Base-by-base conservation (phyloP, 2,888 invertebrate species). In the Creontiades dilutus region DNA sequence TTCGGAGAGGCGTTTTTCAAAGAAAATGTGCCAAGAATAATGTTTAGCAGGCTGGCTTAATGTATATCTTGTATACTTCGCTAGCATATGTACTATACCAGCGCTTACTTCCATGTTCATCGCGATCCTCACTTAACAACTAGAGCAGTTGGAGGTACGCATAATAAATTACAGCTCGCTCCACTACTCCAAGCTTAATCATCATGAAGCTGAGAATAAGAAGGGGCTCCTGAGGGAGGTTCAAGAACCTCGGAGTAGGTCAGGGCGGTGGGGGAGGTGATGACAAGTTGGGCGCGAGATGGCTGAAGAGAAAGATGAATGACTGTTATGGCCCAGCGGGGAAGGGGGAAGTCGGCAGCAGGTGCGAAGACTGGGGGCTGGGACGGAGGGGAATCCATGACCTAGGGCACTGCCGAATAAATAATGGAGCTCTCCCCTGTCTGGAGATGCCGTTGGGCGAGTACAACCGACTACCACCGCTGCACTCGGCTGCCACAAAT, bases 331-430 rank as follows among this genome's bases (percentile, higher is more conserved):
- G n/a, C 23, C 5, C 11, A 14, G 28, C 19, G 23, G 23, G 82
- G 11, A 27, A 55, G 7, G 19, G 52, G 82, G 81, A 47, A 48
- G 52, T 23, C 27, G 37, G 48, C 9, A 52, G 48, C 52, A 7
- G 48, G 82, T 14, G 52, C 52, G 11, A 52, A 37, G 37, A 4
- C 3, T 4, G 37, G 37, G 37, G 37, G 37, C 3, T 2, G 37
- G 37, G 37, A 7, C 3, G 37, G 37, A 52, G 55, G 82, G 23
- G 82, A 23, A 14, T 1, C 52, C 82, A 48, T 27, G 82, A 82
- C 82, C 82, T 82, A 82, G 82, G 82, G 27, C 52, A 82, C 52
- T 82, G 47, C 82, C 82, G 16, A 82, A 82, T 82, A 82, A 82
- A 52, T 52, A 52, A 82, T 27, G 82, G 48, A n/a, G 16, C 61